phyloP scores from a whole-genome alignment of 2,113 vertebrate species.

The Pimephales promelas region DNA sequence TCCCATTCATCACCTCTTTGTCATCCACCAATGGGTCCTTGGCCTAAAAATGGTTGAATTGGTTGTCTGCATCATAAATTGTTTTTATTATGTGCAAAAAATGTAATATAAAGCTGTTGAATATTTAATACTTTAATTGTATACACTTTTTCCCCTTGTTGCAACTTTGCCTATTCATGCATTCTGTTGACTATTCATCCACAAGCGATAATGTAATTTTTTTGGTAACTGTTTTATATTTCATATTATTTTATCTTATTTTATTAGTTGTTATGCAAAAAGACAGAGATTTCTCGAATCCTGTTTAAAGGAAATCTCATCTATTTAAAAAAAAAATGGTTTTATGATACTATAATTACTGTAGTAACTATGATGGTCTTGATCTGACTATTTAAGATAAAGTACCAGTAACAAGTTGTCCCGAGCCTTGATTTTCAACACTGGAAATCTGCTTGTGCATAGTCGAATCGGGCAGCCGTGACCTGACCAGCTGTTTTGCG shows the following conservation, averaged over 20 bases:
- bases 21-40: neutral
- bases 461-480: slow-evolving; percentile 19
- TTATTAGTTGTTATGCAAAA: neutral
- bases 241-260: neutral
- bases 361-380: neutral
- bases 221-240: neutral
- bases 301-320: neutral
- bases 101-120: neutral
- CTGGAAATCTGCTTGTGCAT: slow-evolving; percentile 4
- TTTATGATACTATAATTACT: neutral
- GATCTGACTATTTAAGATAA: neutral
- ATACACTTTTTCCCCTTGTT: neutral
- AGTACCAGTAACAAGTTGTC: neutral
- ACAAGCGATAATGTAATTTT: neutral
- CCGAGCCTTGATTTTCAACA: neutral
- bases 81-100: neutral
- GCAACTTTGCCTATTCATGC: neutral
- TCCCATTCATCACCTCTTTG: no score
- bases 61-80: neutral
- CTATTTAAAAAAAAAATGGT: neutral
- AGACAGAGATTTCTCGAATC: neutral
- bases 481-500: slow-evolving; percentile 7
- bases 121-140: neutral
- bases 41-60: neutral
- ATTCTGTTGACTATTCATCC: neutral